A percentile compares a stretch with the other conserved stretches of the same genome.
These are phyloP conservation scores for Sardinella longiceps DNA, from an alignment of 2,797 vertebrate genomes.

Conservation along the genomic window DNA sequence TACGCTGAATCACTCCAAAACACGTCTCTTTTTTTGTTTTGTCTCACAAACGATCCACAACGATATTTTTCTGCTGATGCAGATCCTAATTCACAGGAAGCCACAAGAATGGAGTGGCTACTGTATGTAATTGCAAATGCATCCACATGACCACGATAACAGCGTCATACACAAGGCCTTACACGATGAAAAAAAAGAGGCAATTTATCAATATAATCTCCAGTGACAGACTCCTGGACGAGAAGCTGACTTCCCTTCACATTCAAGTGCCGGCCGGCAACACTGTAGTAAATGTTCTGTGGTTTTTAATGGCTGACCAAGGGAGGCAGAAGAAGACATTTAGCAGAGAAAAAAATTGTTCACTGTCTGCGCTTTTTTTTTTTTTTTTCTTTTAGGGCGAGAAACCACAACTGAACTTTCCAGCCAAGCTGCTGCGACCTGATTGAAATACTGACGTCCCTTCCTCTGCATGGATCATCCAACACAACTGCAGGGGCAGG, in stretches of 20 bases:
- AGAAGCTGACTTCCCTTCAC: neutral
- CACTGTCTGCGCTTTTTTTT: neutral
- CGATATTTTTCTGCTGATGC: neutral
- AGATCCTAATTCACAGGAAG: neutral
- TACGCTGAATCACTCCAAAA: neutral
- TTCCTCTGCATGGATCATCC: neutral
- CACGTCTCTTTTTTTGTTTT: neutral
- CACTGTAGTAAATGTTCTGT: neutral
- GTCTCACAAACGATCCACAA: neutral
- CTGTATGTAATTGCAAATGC: neutral
- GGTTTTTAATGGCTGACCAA: neutral
- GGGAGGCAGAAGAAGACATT: neutral
- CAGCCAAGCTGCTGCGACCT: neutral
- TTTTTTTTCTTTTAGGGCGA: neutral
- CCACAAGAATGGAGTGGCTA: neutral
- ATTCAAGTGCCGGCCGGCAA: neutral
- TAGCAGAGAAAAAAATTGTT: neutral
- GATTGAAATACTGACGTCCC: neutral
- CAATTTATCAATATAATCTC: neutral
- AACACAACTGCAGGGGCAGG: neutral
- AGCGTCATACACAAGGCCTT: neutral
- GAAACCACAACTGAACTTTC: neutral
- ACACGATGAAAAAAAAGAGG: neutral
- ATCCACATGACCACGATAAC: neutral
- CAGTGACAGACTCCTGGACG: neutral